Evolutionary conservation across 2,888 invertebrate genomes (phyloP).

Genomic region (Punctoribates punctum): DNA sequence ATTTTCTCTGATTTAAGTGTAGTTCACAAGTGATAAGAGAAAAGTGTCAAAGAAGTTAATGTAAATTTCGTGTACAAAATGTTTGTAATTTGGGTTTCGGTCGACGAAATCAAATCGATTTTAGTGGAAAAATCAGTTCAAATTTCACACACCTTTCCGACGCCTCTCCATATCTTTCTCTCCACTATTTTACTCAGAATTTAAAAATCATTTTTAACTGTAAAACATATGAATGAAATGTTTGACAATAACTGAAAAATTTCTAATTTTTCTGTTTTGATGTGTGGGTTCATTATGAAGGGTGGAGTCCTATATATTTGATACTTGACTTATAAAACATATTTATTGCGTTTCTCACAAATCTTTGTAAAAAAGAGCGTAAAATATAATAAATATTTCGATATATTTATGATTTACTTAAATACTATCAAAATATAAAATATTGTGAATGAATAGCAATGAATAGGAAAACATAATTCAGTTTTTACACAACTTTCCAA

Average conservation of each 20-base stretch:
- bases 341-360: background rate
- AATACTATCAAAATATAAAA: too few species aligned
- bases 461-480: too few species aligned
- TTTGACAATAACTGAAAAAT: constrained; percentile 13
- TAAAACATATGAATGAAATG: background rate
- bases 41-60: background rate
- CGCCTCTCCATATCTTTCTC: background rate
- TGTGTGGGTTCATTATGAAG: constrained; percentile 7
- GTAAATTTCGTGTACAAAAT: background rate
- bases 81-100: background rate
- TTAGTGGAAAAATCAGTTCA: background rate
- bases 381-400: background rate
- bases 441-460: too few species aligned
- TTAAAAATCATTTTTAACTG: background rate
- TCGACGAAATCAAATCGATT: background rate
- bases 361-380: background rate
- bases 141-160: background rate
- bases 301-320: background rate
- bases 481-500: too few species aligned
- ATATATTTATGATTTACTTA: background rate
- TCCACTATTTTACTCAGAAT: background rate
- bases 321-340: constrained; percentile 7
- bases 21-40: constrained; percentile 1
- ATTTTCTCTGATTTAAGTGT: background rate
- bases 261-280: background rate